phyloP scores from a whole-genome alignment of 2,888 invertebrate species.

The Eupithecia subfuscata region DNA sequence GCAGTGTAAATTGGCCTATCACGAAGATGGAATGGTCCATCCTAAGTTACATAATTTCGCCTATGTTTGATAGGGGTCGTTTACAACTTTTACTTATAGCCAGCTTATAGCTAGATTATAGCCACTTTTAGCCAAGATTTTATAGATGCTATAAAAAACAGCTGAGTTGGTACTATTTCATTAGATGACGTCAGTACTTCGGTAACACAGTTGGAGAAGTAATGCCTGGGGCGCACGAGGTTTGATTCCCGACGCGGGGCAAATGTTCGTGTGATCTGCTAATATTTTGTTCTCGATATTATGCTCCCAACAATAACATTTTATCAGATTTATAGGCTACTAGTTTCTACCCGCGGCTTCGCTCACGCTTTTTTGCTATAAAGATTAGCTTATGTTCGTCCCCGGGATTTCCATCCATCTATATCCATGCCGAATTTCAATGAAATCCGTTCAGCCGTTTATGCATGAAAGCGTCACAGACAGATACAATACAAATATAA shows the following conservation, averaged over 20 bases:
- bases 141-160: conserved; percentile 11
- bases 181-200: background rate
- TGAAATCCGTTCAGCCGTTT: too few species aligned
- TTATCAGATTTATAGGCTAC: too few species aligned
- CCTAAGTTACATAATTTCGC: background rate
- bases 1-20: conserved; percentile 3
- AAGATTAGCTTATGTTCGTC: too few species aligned
- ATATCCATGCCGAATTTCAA: too few species aligned
- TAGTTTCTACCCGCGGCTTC: too few species aligned
- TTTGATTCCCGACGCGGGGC: background rate
- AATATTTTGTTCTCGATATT: too few species aligned
- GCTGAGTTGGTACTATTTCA: conserved; percentile 11
- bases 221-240: background rate
- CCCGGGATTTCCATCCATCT: too few species aligned
- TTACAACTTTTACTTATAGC: conserved; percentile 8
- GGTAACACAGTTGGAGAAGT: background rate
- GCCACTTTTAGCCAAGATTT: conserved; percentile 6
- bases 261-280: background rate
- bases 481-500: too few species aligned
- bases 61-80: conserved; percentile 6
- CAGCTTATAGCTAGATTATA: conserved; percentile 8
- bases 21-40: background rate
- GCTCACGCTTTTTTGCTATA: too few species aligned
- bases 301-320: too few species aligned
- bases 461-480: too few species aligned